Percentiles rank a stretch among this genome's conserved stretches.
These are phyloP conservation scores for Syrrhaptes paradoxus DNA, from an alignment of 2,113 vertebrate species.

Conservation along the genomic window DNA sequence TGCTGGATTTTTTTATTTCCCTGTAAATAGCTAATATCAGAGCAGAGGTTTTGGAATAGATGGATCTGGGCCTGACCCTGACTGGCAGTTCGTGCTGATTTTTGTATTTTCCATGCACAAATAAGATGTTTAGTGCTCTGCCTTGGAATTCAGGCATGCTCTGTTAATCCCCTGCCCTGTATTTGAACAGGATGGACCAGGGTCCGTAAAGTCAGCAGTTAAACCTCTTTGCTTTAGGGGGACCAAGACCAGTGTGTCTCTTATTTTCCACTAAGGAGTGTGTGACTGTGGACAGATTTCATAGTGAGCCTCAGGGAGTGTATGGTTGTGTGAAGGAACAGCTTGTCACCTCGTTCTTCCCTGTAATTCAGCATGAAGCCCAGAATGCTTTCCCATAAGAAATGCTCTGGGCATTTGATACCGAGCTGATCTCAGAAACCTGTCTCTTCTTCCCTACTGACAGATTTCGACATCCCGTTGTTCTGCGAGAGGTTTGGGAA, in stretches of 20 bases:
- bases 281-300: neutral
- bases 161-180: neutral
- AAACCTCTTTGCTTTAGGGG: neutral
- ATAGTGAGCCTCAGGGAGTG: neutral
- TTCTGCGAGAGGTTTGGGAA: conserved; percentile 82
- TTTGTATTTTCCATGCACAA: neutral
- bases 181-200: neutral
- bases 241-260: neutral
- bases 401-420: neutral
- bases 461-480: conserved; percentile 63
- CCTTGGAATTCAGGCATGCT: neutral
- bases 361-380: neutral
- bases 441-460: neutral
- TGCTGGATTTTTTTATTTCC: neutral
- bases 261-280: neutral
- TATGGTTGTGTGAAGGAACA: neutral
- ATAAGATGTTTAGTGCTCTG: neutral
- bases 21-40: neutral
- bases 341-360: neutral
- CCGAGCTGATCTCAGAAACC: neutral
- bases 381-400: neutral
- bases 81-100: rapidly evolving
- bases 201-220: neutral
- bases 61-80: neutral
- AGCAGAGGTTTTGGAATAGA: neutral